Base-by-base conservation (phyloP, 2,113 vertebrate species). In the Corydoras maculifer region DNA sequence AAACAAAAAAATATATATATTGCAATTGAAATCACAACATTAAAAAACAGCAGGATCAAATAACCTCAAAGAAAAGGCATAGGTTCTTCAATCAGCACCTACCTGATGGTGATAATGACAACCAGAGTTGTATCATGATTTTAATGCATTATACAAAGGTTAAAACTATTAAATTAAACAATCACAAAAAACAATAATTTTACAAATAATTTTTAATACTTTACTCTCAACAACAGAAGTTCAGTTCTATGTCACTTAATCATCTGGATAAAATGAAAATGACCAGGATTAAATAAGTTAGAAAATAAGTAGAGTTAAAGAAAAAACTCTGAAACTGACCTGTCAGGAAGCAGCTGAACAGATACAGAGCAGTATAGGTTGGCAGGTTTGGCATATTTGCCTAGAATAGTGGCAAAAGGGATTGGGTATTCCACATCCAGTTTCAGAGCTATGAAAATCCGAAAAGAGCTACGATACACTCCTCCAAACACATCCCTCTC, bases 301-400 rank as follows among this genome's bases (percentile, higher is more conserved):
- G 18, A 25, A 25, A 25, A 25, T 25, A 25, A 25, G 18, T 25
- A 25, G 18, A 11, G 4, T 53, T 8, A 7, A 25, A 43, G 8
- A 11, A 29, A 15, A 32, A 32, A 4, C 10, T 10, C 12, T 58
- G 10, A 9, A 25, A 68, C 68, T 60, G 29, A 79, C 78, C 78
- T 77, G 71, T 61, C 10, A 68, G 4, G 5, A 71, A 35, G 60
- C 68, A 77, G 75, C 75, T 53, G 69, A 79, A 64, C 60, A 79
- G 78, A 53, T 53, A 64, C 13, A 76, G 63, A 29, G 32, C 35
- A 25, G 68, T 5, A 8, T 12, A 67, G 58, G 35, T 63, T 49
- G 55, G 51, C 68, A 71, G 68, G 63, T 57, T 50, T 55, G 53
- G 35, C 78, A 79, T 79, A 62, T 62, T 74, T 62, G 43, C 59